Conservation (phyloP, 2,113 vertebrate genomes). For the Hylia prasina region DNA sequence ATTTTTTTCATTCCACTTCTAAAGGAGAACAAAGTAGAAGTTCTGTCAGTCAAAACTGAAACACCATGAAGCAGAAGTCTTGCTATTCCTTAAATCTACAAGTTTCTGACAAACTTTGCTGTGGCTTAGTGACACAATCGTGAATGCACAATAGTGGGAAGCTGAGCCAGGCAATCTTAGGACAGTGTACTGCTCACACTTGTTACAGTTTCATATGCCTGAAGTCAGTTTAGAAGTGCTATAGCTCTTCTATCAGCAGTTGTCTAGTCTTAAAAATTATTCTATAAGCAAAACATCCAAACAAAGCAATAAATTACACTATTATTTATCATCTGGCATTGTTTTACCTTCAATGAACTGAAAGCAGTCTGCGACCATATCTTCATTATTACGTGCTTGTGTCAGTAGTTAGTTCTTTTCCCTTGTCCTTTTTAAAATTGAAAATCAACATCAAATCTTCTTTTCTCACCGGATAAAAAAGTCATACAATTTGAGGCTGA, state of each 20-base stretch:
- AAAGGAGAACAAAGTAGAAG: neutral
- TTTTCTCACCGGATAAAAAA: neutral
- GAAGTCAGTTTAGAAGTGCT: neutral
- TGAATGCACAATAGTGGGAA: neutral
- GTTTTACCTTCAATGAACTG: neutral
- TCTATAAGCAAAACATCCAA: neutral
- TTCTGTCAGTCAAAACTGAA: neutral
- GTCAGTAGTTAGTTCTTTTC: neutral
- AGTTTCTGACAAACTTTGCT: neutral
- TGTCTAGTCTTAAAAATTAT: neutral
- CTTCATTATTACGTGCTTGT: fast-evolving
- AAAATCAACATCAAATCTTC: neutral
- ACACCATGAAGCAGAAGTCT: neutral
- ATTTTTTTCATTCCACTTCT: neutral
- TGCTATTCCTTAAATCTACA: neutral
- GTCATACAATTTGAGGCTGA: neutral
- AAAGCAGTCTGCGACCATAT: neutral
- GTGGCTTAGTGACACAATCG: neutral
- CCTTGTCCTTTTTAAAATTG: neutral
- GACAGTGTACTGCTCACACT: neutral
- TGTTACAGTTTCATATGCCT: neutral
- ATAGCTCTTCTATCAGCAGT: neutral
- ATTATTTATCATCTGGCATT: neutral
- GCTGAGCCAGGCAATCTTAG: neutral
- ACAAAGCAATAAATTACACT: neutral